Evolutionary conservation across 2,888 invertebrate genomes (phyloP).

Genomic region (Ochropleura plecta): DNA sequence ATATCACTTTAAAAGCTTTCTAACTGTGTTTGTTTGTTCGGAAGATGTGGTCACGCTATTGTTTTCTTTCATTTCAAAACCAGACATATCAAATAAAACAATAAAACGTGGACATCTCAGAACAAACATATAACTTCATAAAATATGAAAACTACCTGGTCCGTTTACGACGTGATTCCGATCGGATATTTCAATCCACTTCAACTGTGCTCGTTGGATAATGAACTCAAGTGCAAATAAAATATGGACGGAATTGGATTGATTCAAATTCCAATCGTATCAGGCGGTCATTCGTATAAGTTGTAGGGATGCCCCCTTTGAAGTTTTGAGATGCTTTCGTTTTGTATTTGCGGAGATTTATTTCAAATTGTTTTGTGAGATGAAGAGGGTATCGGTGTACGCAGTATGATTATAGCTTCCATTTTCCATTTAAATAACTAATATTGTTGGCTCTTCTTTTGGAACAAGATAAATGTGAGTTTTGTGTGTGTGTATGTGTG

Average conservation of each 20-base stretch:
- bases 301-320: conserved; percentile 59
- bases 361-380: conserved; percentile 30
- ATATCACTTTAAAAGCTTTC: neutral
- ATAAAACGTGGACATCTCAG: conserved; percentile 61
- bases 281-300: conserved; percentile 68
- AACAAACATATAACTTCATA: conserved; percentile 66
- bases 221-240: conserved; percentile 68
- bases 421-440: neutral
- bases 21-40: neutral
- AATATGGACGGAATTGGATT: conserved; percentile 71
- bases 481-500: too few relatives aligned
- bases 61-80: conserved; percentile 8
- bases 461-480: neutral
- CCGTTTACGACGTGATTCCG: conserved; percentile 73
- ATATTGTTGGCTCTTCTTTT: neutral
- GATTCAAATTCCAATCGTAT: conserved; percentile 65
- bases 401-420: neutral
- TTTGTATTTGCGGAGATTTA: conserved; percentile 38
- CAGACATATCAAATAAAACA: conserved; percentile 47
- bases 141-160: conserved; percentile 77
- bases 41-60: neutral
- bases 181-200: conserved; percentile 75
- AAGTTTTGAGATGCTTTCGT: conserved; percentile 45
- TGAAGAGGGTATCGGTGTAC: conserved; percentile 1
- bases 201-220: conserved; percentile 64